Conservation (phyloP, 2,797 vertebrate species). For the Antennarius maculatus region DNA sequence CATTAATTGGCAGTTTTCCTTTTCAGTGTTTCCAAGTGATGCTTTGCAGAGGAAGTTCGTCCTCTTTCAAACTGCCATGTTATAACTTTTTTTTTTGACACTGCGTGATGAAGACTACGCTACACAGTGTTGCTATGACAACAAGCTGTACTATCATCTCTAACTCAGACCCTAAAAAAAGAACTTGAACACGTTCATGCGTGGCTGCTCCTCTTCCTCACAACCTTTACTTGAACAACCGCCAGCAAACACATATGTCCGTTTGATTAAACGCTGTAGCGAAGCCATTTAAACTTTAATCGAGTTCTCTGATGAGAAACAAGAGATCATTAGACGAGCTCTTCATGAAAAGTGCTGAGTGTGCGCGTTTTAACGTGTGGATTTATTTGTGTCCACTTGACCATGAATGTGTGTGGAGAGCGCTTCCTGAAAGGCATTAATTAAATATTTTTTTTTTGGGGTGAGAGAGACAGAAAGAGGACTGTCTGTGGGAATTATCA, state of each 20-base stretch:
- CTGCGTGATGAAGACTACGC: too few species aligned
- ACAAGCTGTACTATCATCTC: too few species aligned
- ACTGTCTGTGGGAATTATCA: slow-evolving; percentile 27
- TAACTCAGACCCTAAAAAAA: neutral
- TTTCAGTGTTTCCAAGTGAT: too few species aligned
- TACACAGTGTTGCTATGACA: too few species aligned
- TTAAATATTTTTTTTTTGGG: slow-evolving; percentile 1
- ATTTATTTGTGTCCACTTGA: slow-evolving; percentile 47
- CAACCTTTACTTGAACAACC: neutral
- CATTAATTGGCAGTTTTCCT: too few species aligned
- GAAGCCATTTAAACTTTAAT: slow-evolving; percentile 64
- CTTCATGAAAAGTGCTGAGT: slow-evolving; percentile 39
- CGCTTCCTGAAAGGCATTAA: slow-evolving; percentile 18
- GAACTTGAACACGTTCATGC: neutral
- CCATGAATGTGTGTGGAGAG: slow-evolving; percentile 19
- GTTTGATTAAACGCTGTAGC: slow-evolving; percentile 11
- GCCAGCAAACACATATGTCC: neutral
- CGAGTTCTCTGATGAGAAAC: slow-evolving; percentile 52
- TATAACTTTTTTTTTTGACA: too few species aligned
- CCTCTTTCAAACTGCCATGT: too few species aligned
- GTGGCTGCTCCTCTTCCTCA: neutral
- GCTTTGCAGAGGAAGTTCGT: too few species aligned
- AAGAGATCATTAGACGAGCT: slow-evolving; percentile 44
- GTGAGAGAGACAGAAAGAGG: neutral
- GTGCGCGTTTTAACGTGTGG: slow-evolving; percentile 28